Conservation (phyloP, 2,113 vertebrate genomes). For the Acrocephalus arundinaceus region DNA sequence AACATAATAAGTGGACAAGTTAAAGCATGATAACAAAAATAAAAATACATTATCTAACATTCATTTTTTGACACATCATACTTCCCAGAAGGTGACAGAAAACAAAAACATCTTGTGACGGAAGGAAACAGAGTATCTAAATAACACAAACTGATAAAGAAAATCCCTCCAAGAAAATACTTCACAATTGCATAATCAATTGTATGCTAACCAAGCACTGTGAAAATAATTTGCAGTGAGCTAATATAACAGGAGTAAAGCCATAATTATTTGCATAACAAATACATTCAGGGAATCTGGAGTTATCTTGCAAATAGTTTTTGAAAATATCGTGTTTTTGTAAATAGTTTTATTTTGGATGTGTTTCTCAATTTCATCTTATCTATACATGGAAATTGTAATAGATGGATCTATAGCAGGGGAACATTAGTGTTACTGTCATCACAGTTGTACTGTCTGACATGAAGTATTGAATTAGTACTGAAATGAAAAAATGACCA, state of each 20-base stretch:
- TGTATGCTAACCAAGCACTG: neutral
- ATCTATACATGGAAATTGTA: neutral
- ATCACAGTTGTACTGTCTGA: neutral
- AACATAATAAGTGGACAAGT: neutral
- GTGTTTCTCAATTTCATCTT: neutral
- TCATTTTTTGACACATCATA: neutral
- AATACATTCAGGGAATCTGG: neutral
- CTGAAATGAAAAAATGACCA: neutral
- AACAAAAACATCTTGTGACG: neutral
- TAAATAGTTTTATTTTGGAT: neutral
- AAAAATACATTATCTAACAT: neutral
- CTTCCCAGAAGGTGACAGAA: neutral
- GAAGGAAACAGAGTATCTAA: neutral
- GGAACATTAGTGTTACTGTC: neutral
- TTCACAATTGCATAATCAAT: neutral
- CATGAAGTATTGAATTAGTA: neutral
- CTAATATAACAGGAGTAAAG: neutral
- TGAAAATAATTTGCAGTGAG: neutral
- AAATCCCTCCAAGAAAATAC: neutral
- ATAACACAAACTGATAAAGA: neutral
- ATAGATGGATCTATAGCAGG: neutral
- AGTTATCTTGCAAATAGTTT: neutral
- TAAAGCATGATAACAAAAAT: neutral
- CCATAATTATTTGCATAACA: neutral
- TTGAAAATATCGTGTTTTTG: neutral